A percentile compares a stretch with the other conserved stretches of the same genome.
These are phyloP conservation scores for Intellagama lesueurii DNA, from an alignment of 2,797 vertebrate genomes.

Conservation along the genomic window DNA sequence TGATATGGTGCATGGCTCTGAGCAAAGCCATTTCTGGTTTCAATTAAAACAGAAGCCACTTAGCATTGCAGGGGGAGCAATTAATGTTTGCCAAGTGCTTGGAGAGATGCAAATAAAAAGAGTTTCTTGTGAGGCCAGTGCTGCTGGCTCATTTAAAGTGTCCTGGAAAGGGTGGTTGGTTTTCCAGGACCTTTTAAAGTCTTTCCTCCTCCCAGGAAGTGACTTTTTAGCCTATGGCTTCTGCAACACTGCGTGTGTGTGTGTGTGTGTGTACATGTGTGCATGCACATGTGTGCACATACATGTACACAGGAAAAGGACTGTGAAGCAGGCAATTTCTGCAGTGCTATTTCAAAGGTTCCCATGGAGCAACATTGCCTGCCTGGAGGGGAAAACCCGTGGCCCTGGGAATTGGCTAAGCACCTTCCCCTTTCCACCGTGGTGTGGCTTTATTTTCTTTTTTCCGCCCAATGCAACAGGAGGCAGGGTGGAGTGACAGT, in stretches of 20 bases:
- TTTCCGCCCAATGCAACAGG: neutral
- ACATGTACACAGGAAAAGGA: too few species aligned
- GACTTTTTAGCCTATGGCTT: neutral
- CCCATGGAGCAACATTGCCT: too few species aligned
- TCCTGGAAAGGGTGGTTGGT: neutral
- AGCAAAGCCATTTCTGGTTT: neutral
- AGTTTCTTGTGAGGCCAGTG: neutral
- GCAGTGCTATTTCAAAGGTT: too few species aligned
- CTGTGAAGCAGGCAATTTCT: too few species aligned
- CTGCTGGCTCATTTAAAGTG: neutral
- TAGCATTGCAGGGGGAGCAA: neutral
- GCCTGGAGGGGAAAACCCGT: too few species aligned
- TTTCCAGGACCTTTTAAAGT: neutral
- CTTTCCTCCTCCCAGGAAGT: neutral
- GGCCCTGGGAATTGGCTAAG: neutral
- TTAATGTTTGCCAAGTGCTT: neutral
- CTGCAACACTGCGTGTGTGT: neutral
- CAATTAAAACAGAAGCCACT: constrained; percentile 23
- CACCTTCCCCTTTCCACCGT: neutral
- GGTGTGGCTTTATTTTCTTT: too few species aligned
- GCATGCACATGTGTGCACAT: neutral
- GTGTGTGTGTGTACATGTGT: neutral
- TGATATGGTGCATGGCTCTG: neutral
- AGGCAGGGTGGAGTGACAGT: too few species aligned
- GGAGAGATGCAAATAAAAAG: neutral